Percentiles rank a stretch among this genome's conserved stretches.
These are phyloP conservation scores for Epistrophe grossulariae DNA, from an alignment of 2,888 invertebrate species.

Conservation along the genomic window DNA sequence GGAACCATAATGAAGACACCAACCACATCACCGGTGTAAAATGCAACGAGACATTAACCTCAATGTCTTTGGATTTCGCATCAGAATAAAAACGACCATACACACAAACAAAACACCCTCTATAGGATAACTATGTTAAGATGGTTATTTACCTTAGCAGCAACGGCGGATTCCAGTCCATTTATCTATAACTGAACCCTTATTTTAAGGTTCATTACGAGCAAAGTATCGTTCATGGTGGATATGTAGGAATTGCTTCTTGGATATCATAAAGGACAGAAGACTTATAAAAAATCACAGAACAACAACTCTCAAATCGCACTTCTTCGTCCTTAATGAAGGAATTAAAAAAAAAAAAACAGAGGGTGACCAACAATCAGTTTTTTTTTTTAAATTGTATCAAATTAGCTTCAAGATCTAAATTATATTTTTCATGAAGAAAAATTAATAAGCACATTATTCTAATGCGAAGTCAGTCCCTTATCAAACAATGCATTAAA, in stretches of 20 bases:
- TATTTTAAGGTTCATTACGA: slow-evolving; percentile 67
- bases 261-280: slow-evolving; percentile 19
- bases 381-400: too few species aligned
- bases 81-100: background rate
- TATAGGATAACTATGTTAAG: slow-evolving; percentile 9
- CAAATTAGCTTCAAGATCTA: too few species aligned
- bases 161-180: slow-evolving; percentile 53
- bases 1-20: slow-evolving; percentile 56
- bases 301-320: slow-evolving; percentile 49
- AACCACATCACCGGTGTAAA: slow-evolving; percentile 44
- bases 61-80: slow-evolving; percentile 48
- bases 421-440: too few species aligned
- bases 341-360: background rate
- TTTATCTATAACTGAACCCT: slow-evolving; percentile 65
- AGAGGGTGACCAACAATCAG: background rate
- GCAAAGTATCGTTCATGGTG: slow-evolving; percentile 22
- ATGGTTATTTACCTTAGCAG: slow-evolving; percentile 12
- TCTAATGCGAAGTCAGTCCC: too few species aligned
- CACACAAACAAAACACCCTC: slow-evolving; percentile 24
- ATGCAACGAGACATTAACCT: slow-evolving; percentile 68
- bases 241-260: slow-evolving; percentile 42
- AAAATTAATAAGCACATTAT: too few species aligned
- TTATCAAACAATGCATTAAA: too few species aligned
- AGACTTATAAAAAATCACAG: slow-evolving; percentile 57
- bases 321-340: background rate